Percentiles rank a stretch among this genome's conserved stretches.
Evolutionary conservation across 2,797 vertebrate genomes (phyloP).

Genomic region (Spatula clypeata): DNA sequence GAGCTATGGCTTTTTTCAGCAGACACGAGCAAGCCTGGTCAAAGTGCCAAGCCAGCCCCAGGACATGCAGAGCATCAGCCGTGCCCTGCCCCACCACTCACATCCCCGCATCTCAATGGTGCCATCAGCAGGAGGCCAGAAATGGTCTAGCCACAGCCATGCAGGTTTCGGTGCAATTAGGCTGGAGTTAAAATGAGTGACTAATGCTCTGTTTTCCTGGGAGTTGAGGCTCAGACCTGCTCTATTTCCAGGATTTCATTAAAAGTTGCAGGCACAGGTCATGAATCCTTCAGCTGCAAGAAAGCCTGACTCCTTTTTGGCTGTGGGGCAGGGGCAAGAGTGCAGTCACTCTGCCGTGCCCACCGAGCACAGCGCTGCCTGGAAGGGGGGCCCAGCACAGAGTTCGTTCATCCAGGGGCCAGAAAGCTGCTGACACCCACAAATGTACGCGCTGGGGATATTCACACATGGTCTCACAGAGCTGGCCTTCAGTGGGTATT

Average conservation of each 20-base stretch:
- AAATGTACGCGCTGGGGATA: not conserved
- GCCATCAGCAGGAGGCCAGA: not conserved
- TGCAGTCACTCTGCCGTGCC: not conserved
- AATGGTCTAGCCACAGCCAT: not conserved
- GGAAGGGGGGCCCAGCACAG: not conserved
- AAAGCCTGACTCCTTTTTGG: not conserved
- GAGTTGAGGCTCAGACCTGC: not conserved
- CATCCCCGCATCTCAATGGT: rapidly evolving
- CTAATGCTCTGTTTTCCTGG: not conserved
- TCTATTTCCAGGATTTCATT: slow-evolving; percentile 45
- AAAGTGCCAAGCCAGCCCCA: not conserved
- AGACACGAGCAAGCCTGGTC: rapidly evolving
- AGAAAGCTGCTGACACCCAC: slow-evolving; percentile 37
- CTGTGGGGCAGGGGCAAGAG: not conserved
- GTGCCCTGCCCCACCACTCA: not conserved
- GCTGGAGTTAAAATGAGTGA: not conserved
- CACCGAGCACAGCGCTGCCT: not conserved
- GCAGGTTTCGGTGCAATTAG: not conserved
- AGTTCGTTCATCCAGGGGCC: not conserved
- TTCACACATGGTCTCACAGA: not conserved
- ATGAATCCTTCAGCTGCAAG: not conserved
- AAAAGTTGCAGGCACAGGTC: slow-evolving; percentile 29
- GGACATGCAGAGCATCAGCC: rapidly evolving
- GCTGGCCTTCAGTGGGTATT: not conserved
- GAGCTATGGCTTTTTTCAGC: not conserved